Conservation (phyloP, 2,888 invertebrate species). For the Parelbella ahira region DNA sequence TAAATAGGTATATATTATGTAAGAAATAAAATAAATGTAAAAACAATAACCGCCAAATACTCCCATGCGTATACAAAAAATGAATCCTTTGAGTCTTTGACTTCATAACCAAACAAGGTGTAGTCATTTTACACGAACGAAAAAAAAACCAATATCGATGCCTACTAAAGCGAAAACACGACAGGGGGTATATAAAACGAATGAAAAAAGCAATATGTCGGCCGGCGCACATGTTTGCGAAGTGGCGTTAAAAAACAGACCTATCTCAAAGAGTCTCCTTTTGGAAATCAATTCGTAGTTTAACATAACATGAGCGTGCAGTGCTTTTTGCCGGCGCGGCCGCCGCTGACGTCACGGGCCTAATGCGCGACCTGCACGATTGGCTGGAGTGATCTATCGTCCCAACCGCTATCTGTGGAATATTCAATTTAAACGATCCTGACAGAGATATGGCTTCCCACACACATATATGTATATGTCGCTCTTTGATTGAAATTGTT, state of each 20-base stretch:
- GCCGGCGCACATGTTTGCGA: constrained; percentile 58
- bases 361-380: constrained; percentile 58
- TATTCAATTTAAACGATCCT: constrained; percentile 22
- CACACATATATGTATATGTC: too few relatives aligned
- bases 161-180: constrained; percentile 56
- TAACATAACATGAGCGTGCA: constrained; percentile 53
- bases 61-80: background rate
- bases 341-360: constrained; percentile 50
- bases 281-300: constrained; percentile 61
- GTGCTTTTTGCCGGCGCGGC: constrained; percentile 53
- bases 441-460: constrained; percentile 7
- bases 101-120: constrained; percentile 19
- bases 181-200: constrained; percentile 53
- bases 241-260: constrained; percentile 57
- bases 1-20: too few relatives aligned
- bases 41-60: background rate
- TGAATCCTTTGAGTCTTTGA: constrained; percentile 19
- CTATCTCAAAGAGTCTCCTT: constrained; percentile 51
- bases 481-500: constrained; percentile 10
- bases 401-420: constrained; percentile 15
- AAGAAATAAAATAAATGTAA: too few relatives aligned
- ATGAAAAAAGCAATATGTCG: constrained; percentile 70
- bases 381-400: constrained; percentile 30
- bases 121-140: constrained; percentile 34
- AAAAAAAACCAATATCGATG: constrained; percentile 56